Evolutionary conservation across 2,888 invertebrate genomes (phyloP), one percentile per base, ranked within the genome.

Genomic region (Iphiclides podalirius): DNA sequence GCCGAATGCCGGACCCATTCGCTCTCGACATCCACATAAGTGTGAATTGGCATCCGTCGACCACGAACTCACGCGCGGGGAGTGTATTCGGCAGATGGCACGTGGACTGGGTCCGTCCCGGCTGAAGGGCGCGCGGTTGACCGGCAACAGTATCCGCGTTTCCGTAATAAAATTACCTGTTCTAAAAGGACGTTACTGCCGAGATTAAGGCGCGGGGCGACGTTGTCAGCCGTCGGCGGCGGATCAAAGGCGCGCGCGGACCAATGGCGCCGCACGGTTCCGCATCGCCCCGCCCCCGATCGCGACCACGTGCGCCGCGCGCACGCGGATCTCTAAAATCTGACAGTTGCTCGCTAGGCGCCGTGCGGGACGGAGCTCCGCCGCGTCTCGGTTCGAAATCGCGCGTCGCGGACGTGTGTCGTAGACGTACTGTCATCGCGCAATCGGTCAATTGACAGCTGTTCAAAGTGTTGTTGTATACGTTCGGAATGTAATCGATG

Each of bases 131-230:
- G 75, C 75, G n/a, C n/a, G 75, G 75, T 75, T 81, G 78, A 76
- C 77, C 80, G 76, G 78, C 78, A 82, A 85, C 80, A 78, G 75
- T 79, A 77, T 78, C 66, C 72, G 77, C 77, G 78, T 81, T 84
- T 85, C 86, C 85, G 75, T 81, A 86, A 87, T 85, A 79, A 86
- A 83, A 86, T 87, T 87, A 87, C 87, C 82, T 85, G 85, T 86
- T 87, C 87, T 87, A 85, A 87, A 86, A 85, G 86, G 79, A 87
- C 78, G 79, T 83, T 84, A 85, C 82, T 87, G 82, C 83, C 72
- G 86, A 87, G 87, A 87, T 88, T 88, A 87, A 87, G 86, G 83
- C 80, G 72, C 78, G 80, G 73, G 80, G 79, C 77, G 78, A 84
- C 78, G 79, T 87, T 80, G 85, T 86, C 85, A 87, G 86, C 79